A percentile compares a stretch with the other conserved stretches of the same genome.
Conservation (phyloP, 1,140 invertebrate genomes). For the Heliconius eleuchia region DNA sequence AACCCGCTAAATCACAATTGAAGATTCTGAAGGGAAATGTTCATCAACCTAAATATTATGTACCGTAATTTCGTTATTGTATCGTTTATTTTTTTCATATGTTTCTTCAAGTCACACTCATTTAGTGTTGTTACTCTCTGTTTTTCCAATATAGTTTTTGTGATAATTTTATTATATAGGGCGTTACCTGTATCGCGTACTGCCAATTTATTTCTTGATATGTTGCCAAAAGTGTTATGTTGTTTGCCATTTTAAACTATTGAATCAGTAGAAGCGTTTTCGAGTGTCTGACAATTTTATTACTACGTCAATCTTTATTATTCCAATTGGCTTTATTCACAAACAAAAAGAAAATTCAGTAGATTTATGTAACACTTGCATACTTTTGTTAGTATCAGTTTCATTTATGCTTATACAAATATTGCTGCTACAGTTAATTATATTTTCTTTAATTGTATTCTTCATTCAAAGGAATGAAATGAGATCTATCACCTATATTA, state of each 20-base stretch:
- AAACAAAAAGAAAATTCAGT: neutral
- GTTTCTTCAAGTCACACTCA: neutral
- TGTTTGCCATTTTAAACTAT: slow-evolving; percentile 29
- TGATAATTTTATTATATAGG: neutral
- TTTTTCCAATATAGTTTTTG: neutral
- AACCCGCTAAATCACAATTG: neutral
- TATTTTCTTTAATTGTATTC: neutral
- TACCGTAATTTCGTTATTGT: neutral
- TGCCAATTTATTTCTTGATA: slow-evolving; percentile 32
- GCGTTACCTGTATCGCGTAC: slow-evolving; percentile 6
- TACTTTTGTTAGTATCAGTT: neutral
- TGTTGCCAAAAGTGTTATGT: slow-evolving; percentile 30
- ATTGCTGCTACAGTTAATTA: neutral
- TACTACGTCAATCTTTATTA: slow-evolving; percentile 19
- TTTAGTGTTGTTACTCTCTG: neutral
- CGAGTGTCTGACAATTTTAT: slow-evolving; percentile 18
- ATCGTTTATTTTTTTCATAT: neutral
- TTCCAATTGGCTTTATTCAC: neutral
- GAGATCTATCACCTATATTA: neutral
- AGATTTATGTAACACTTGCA: neutral
- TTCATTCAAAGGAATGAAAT: neutral
- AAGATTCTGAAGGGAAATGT: neutral
- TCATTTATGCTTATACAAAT: neutral
- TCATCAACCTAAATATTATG: neutral
- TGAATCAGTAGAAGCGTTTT: slow-evolving; percentile 18